Conservation (phyloP, 2,888 invertebrate species). For the Acholoe squamosa region DNA sequence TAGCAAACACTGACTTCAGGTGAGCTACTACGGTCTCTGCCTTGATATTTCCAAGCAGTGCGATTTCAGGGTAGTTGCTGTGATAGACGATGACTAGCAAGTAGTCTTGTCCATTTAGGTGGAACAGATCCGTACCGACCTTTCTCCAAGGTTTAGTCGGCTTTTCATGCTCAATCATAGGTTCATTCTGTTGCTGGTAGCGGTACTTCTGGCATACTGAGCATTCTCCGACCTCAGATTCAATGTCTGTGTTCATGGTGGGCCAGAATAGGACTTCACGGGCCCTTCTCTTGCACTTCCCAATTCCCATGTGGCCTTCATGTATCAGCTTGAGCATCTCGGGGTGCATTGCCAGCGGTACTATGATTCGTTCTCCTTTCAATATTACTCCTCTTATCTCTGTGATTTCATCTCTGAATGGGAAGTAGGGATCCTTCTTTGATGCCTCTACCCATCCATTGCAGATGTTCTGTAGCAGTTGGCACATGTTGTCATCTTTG, state of each 20-base stretch:
- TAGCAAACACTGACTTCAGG: constrained; percentile 63
- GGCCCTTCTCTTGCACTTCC: constrained; percentile 36
- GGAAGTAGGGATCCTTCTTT: background rate
- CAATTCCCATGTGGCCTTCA: constrained; percentile 55
- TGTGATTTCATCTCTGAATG: constrained; percentile 24
- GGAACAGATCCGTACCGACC: constrained; percentile 63
- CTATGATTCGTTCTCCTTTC: background rate
- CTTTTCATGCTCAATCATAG: constrained; percentile 42
- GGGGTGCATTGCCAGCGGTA: background rate
- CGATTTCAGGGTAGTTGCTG: constrained; percentile 55
- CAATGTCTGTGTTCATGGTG: constrained; percentile 56
- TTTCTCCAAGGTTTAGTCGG: constrained; percentile 62
- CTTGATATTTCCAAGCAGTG: constrained; percentile 32
- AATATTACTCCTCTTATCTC: constrained; percentile 17
- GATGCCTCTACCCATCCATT: constrained; percentile 6
- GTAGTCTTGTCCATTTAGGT: constrained; percentile 54
- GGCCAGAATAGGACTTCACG: constrained; percentile 61
- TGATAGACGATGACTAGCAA: constrained; percentile 62
- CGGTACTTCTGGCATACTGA: constrained; percentile 39
- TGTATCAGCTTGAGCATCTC: constrained; percentile 30
- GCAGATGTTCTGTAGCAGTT: background rate
- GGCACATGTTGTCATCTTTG: background rate
- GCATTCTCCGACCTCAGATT: constrained; percentile 49
- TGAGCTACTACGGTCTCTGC: constrained; percentile 62
- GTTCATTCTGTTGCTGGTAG: constrained; percentile 38